Evolutionary conservation across 2,113 vertebrate genomes (phyloP).

Genomic region (Telmatochromis sp.): DNA sequence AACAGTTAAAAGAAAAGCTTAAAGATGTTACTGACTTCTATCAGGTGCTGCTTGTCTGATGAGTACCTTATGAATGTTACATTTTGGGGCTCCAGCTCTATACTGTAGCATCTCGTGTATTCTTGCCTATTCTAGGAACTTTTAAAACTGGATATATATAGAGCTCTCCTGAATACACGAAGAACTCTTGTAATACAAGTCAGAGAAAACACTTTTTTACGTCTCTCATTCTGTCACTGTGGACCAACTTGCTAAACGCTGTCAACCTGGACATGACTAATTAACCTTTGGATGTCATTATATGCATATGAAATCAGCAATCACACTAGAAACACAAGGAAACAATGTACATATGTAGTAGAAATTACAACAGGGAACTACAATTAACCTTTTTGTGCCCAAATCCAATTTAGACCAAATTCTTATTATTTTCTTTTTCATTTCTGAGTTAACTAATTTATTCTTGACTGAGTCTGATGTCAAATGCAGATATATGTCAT

Average conservation of each 20-base stretch:
- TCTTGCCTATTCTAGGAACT: neutral
- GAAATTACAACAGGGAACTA: neutral
- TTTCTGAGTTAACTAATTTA: neutral
- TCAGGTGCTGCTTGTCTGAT: neutral
- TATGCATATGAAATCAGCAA: neutral
- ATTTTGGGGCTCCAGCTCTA: neutral
- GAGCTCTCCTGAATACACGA: neutral
- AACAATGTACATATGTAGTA: neutral
- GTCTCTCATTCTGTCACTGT: neutral
- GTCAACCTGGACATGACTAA: neutral
- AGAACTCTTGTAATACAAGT: neutral
- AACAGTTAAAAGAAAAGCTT: no score
- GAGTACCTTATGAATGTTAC: neutral
- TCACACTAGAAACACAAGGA: neutral
- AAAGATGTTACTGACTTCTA: neutral
- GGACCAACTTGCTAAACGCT: neutral
- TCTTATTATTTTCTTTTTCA: rapidly evolving
- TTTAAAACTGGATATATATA: neutral
- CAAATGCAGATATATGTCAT: neutral
- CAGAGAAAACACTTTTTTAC: neutral
- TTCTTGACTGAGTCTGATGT: neutral
- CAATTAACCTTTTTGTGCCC: neutral
- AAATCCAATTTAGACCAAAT: neutral
- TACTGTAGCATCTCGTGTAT: neutral
- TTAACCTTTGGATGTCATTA: neutral